phyloP scores from a whole-genome alignment of 2,113 vertebrate genomes.

The Fulmarus glacialis region DNA sequence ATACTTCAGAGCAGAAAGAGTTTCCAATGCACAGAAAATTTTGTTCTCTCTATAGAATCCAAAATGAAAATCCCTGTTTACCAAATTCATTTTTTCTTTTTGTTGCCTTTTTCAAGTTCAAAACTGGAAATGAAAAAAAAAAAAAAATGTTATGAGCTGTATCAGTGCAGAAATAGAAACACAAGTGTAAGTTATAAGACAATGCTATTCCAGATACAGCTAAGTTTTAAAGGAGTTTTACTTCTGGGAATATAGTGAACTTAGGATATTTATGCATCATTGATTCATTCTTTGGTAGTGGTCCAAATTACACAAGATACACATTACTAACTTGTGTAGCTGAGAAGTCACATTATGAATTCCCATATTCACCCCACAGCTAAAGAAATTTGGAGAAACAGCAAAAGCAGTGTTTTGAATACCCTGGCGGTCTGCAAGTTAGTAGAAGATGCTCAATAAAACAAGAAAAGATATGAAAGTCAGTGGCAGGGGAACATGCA shows the following conservation, averaged over 20 bases:
- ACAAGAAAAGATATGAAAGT: background rate
- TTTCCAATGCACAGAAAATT: background rate
- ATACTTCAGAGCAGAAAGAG: background rate
- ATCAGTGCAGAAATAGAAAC: conserved; percentile 6
- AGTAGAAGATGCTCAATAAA: background rate
- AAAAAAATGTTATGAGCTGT: background rate
- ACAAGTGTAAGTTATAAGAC: background rate
- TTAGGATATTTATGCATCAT: background rate
- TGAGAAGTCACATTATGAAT: background rate
- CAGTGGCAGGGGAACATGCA: background rate
- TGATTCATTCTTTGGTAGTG: background rate
- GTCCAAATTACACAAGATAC: background rate
- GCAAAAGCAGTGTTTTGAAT: background rate
- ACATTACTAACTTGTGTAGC: background rate
- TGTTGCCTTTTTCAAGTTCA: background rate
- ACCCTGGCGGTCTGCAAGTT: background rate
- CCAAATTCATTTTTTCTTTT: background rate
- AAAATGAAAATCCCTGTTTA: background rate
- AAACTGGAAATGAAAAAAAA: background rate
- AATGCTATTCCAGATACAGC: background rate
- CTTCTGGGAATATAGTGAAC: background rate
- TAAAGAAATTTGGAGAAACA: background rate
- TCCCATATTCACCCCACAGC: background rate
- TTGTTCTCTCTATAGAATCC: background rate
- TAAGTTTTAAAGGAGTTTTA: background rate